Base-by-base conservation (phyloP, 2,888 invertebrate species). In the Sphinx pinastri region DNA sequence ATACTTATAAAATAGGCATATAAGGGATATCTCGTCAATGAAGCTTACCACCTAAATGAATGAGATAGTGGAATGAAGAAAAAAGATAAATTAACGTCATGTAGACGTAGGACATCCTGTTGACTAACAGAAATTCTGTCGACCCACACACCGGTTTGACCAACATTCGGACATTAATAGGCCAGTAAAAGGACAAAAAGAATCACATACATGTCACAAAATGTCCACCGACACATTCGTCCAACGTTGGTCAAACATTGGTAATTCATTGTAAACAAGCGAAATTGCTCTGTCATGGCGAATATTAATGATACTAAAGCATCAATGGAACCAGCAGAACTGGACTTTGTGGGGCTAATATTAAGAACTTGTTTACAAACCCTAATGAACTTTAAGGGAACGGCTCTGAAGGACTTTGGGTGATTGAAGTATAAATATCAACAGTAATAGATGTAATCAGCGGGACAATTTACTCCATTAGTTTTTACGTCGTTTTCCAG, bases 201-300 rank as follows among this genome's bases (percentile, higher is more conserved):
- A 60, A 47, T 45, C 8, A 60, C 60, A 45, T n/a, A 10, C 58
- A 63, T 49, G 16, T 16, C 16, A 63, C 63, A 63, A 63, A 49
- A 19, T 49, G 63, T 47, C 25, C 25, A 60, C 12, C n/a, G 68
- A 73, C 25, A 69, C 45, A 70, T 12, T 63, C 72, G 73, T 75
- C 71, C 71, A 72, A 74, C 77, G 75, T 51, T 59, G 59, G 38
- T 74, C 84, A 86, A 88, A 88, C 82, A 86, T 81, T 84, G 83
- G 82, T 87, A 88, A 88, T 87, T 84, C 81, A 88, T 79, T 77
- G 79, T 81, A 88, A 89, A 89, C 89, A 86, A 80, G 84, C 81
- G 81, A 81, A 86, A 88, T 86, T 87, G 84, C 80, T 79, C 82
- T 87, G 87, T 86, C 88, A 86, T 82, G 74, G 83, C 81, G 83